Evolutionary conservation across 2,888 invertebrate species (phyloP).

Genomic region (Leptodirus hochenwartii): DNA sequence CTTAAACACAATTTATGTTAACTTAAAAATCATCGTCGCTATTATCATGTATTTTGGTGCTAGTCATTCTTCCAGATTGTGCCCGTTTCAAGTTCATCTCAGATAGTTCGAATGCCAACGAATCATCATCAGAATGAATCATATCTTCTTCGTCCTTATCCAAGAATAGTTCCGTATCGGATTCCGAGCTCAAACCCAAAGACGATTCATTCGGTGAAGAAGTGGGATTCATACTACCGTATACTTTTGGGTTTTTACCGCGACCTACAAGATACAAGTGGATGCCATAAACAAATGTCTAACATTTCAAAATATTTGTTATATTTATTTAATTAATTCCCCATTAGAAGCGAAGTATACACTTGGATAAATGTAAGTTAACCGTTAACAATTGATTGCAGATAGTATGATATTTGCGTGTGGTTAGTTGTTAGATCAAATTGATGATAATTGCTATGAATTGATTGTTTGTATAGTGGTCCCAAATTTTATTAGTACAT

Average conservation of each 20-base stretch:
- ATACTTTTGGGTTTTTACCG: constrained; percentile 16
- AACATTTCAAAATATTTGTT: no score
- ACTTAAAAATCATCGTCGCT: constrained; percentile 25
- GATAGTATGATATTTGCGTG: no score
- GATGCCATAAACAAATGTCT: no score
- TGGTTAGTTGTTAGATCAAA: no score
- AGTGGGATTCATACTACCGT: constrained; percentile 21
- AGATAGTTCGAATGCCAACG: constrained; percentile 23
- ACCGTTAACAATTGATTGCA: no score
- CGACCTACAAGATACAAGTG: constrained; percentile 14
- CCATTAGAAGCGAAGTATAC: no score
- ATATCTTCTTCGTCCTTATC: constrained; percentile 27
- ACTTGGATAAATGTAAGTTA: no score
- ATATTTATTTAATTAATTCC: no score
- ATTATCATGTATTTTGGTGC: constrained; percentile 21
- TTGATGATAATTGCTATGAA: no score
- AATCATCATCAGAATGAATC: constrained; percentile 25
- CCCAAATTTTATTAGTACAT: no score
- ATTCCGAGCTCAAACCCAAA: constrained; percentile 22
- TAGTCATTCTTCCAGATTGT: constrained; percentile 20
- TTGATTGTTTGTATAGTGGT: no score
- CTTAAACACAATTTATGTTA: no score
- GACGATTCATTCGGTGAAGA: constrained; percentile 20
- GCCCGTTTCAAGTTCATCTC: constrained; percentile 19
- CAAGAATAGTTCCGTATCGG: constrained; percentile 25